Conservation (phyloP, 2,797 vertebrate genomes). For the Sphenopsis melanotis region DNA sequence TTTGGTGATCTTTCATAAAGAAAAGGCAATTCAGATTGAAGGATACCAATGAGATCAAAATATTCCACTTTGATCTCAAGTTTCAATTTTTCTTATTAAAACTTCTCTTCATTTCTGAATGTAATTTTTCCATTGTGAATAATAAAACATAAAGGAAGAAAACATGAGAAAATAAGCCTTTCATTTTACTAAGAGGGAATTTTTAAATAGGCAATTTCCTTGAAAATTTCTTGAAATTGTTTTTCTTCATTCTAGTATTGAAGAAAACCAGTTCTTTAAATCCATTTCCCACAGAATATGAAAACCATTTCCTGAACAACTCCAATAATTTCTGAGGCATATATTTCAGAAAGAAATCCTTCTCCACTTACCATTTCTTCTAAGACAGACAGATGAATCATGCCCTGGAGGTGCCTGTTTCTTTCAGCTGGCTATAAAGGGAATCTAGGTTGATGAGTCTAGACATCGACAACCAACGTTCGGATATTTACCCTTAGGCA, state of each 20-base stretch:
- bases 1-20: neutral
- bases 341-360: conserved; percentile 27
- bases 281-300: neutral
- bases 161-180: neutral
- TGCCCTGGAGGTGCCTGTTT: conserved; percentile 59
- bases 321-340: neutral
- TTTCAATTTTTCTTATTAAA: neutral
- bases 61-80: neutral
- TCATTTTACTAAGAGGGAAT: neutral
- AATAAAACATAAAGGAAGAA: neutral
- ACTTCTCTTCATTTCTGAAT: neutral
- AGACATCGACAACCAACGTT: conserved; percentile 54
- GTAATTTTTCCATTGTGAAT: neutral
- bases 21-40: neutral
- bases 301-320: neutral
- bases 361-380: conserved; percentile 28
- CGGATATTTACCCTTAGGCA: conserved; percentile 47
- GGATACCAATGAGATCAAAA: neutral
- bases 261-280: neutral
- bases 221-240: neutral
- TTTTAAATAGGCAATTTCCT: neutral
- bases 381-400: conserved; percentile 60
- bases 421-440: conserved; percentile 59
- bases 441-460: conserved; percentile 68
- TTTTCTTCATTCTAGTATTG: neutral